Conservation (phyloP, 2,113 vertebrate species). For the Ictalurus punctatus region DNA sequence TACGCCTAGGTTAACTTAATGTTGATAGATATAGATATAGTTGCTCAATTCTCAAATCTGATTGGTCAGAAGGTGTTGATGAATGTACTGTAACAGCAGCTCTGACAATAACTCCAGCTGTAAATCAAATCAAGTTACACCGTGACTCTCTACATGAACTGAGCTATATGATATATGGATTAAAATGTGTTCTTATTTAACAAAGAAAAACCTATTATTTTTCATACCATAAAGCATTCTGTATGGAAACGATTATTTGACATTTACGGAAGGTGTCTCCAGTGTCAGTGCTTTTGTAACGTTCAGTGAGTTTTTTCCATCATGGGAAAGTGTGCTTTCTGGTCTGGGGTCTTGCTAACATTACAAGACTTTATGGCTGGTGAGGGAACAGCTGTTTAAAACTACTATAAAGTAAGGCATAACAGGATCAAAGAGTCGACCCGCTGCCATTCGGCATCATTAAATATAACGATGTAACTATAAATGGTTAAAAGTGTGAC, state of each 20-base stretch:
- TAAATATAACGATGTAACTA: neutral
- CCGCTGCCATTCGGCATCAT: neutral
- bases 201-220: neutral
- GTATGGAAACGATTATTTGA: neutral
- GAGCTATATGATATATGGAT: neutral
- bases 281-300: neutral
- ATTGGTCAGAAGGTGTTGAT: constrained; percentile 1
- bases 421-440: neutral
- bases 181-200: neutral
- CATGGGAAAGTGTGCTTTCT: neutral
- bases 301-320: neutral
- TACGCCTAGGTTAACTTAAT: too few relatives aligned
- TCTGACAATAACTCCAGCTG: neutral
- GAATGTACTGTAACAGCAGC: neutral
- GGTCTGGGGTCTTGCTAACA: neutral
- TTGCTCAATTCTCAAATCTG: neutral
- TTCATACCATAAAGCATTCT: neutral
- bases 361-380: neutral
- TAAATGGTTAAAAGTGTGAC: neutral
- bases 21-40: neutral
- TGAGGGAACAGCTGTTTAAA: neutral
- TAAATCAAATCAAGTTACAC: neutral
- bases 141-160: neutral
- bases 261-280: neutral
- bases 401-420: neutral